phyloP scores from a whole-genome alignment of 2,797 vertebrate species.

The Cyclopterus lumpus region DNA sequence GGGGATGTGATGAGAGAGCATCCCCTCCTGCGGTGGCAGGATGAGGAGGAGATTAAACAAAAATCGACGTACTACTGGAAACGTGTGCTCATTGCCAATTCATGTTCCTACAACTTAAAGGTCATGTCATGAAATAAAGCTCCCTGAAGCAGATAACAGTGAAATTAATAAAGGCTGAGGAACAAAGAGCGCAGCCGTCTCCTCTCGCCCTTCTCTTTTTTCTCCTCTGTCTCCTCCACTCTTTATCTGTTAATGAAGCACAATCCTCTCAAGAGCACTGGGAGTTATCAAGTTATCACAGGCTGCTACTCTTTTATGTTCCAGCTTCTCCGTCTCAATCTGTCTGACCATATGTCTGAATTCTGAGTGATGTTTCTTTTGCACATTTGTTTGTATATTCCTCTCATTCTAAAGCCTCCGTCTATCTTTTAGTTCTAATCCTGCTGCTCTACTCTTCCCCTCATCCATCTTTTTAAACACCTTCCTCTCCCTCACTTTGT shows the following conservation, averaged over 20 bases:
- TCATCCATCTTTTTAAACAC: neutral
- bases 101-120: conserved; percentile 50
- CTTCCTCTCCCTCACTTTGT: conserved; percentile 14
- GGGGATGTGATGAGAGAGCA: conserved; percentile 11
- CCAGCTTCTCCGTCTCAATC: conserved; percentile 21
- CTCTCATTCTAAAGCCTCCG: neutral
- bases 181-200: conserved; percentile 58
- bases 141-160: conserved; percentile 51
- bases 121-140: conserved; percentile 61
- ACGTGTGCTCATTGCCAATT: conserved; percentile 42
- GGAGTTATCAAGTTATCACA: conserved; percentile 62
- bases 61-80: conserved; percentile 16
- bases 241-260: conserved; percentile 75
- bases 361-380: neutral
- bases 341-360: conserved; percentile 25
- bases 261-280: conserved; percentile 64
- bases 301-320: conserved; percentile 43
- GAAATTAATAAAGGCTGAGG: conserved; percentile 54
- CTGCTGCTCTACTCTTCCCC: neutral
- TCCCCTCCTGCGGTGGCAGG: no score
- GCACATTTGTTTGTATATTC: neutral
- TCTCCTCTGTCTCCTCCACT: conserved; percentile 41
- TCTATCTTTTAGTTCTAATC: neutral
- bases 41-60: conserved; percentile 34
- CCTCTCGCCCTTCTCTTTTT: conserved; percentile 34